phyloP scores from a whole-genome alignment of 1,140 invertebrate genomes.

The Drosophila orosa region DNA sequence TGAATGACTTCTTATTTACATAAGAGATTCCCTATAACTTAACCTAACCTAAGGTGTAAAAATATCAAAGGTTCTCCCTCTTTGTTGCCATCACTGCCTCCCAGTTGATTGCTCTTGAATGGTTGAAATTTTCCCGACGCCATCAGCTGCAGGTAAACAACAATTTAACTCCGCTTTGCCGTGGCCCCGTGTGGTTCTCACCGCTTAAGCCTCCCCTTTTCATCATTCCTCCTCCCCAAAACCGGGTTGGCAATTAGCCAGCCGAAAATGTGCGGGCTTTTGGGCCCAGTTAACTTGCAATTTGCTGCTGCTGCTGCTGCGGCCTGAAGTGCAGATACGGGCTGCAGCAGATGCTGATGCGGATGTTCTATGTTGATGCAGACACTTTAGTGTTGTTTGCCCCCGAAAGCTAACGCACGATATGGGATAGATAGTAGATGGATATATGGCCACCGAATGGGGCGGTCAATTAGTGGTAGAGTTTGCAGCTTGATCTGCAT shows the following conservation, averaged over 20 bases:
- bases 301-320: constrained; percentile 21
- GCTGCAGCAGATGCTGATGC: constrained; percentile 23
- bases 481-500: not conserved
- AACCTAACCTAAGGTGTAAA: not conserved
- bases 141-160: constrained; percentile 55
- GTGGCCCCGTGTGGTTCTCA: not conserved
- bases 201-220: not conserved
- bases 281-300: constrained; percentile 49
- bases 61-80: not conserved
- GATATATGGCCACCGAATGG: not conserved
- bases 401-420: constrained; percentile 16
- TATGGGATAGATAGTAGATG: constrained; percentile 5
- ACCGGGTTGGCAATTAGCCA: constrained; percentile 40
- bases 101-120: constrained; percentile 30
- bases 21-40: not conserved
- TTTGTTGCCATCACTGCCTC: not conserved
- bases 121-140: constrained; percentile 24
- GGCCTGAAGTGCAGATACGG: constrained; percentile 16
- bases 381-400: constrained; percentile 25
- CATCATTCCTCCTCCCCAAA: not conserved
- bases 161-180: constrained; percentile 42
- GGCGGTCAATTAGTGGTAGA: constrained; percentile 16
- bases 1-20: not conserved
- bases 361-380: constrained; percentile 29
- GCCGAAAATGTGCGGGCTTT: constrained; percentile 48